Percentiles rank a stretch among this genome's conserved stretches.
phyloP scores from a whole-genome alignment of 1,140 invertebrate species.

The Hyles euphorbiae region DNA sequence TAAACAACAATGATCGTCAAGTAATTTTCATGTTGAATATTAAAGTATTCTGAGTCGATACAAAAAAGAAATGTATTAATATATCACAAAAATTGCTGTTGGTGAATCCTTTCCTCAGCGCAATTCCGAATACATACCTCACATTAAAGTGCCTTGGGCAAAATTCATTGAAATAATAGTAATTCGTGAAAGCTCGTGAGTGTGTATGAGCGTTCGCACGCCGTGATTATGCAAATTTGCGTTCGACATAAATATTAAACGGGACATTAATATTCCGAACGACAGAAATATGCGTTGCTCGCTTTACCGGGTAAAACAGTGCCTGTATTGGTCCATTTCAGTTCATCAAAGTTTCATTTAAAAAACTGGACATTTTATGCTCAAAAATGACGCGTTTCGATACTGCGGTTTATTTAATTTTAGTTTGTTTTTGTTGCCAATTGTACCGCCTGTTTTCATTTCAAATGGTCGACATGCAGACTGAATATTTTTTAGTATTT shows the following conservation, averaged over 20 bases:
- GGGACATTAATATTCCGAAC: slow-evolving; percentile 70
- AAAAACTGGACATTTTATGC: slow-evolving; percentile 9
- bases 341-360: slow-evolving; percentile 44
- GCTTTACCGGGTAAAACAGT: slow-evolving; percentile 59
- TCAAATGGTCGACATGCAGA: too few relatives aligned
- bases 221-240: slow-evolving; percentile 72
- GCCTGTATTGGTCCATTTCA: slow-evolving; percentile 26
- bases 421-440: too few relatives aligned
- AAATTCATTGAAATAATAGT: slow-evolving; percentile 63
- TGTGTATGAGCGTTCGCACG: slow-evolving; percentile 47
- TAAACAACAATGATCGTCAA: too few relatives aligned
- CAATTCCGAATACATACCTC: too few relatives aligned
- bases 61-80: too few relatives aligned
- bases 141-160: slow-evolving; percentile 27
- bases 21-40: too few relatives aligned
- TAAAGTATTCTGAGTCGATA: too few relatives aligned
- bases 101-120: too few relatives aligned
- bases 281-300: slow-evolving; percentile 66
- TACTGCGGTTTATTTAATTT: too few relatives aligned
- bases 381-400: background rate
- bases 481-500: too few relatives aligned
- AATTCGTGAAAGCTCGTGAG: slow-evolving; percentile 43
- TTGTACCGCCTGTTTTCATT: too few relatives aligned
- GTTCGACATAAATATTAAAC: slow-evolving; percentile 72
- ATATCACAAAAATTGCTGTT: too few relatives aligned